Percentiles rank a stretch among this genome's conserved stretches.
phyloP scores from a whole-genome alignment of 1,140 invertebrate genomes.

The Cataglyphis hispanica region DNA sequence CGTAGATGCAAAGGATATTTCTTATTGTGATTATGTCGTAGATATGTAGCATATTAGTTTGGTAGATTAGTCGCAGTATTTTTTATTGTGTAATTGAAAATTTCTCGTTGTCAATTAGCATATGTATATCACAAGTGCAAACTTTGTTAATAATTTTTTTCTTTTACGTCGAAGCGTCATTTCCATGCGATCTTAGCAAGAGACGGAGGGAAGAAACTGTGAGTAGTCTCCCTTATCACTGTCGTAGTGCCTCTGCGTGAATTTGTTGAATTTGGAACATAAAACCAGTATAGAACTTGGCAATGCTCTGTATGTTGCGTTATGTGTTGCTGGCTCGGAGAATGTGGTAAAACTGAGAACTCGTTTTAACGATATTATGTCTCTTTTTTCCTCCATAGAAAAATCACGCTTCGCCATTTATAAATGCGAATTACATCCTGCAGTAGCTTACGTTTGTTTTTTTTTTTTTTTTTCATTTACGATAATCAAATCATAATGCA shows the following conservation, averaged over 20 bases:
- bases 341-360: slow-evolving; percentile 68
- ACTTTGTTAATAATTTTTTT: background rate
- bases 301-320: slow-evolving; percentile 8
- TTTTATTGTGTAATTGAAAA: background rate
- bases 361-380: slow-evolving; percentile 58
- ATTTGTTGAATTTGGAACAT: slow-evolving; percentile 69
- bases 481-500: slow-evolving; percentile 23
- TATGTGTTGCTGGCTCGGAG: background rate
- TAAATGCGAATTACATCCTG: background rate
- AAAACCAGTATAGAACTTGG: slow-evolving; percentile 66
- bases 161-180: slow-evolving; percentile 56
- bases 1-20: background rate
- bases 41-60: background rate
- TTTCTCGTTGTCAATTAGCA: slow-evolving; percentile 44
- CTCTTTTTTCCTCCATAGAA: slow-evolving; percentile 58
- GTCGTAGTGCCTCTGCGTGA: slow-evolving; percentile 52
- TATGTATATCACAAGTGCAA: slow-evolving; percentile 8
- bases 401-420: slow-evolving; percentile 50
- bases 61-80: background rate
- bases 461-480: background rate
- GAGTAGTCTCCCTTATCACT: slow-evolving; percentile 44
- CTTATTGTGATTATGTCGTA: background rate
- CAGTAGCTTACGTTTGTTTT: no score
- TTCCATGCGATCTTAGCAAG: slow-evolving; percentile 46
- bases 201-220: slow-evolving; percentile 26